Percentiles rank a stretch among this genome's conserved stretches.
phyloP scores from a whole-genome alignment of 1,140 invertebrate species.

The Oryzaephilus surinamensis region DNA sequence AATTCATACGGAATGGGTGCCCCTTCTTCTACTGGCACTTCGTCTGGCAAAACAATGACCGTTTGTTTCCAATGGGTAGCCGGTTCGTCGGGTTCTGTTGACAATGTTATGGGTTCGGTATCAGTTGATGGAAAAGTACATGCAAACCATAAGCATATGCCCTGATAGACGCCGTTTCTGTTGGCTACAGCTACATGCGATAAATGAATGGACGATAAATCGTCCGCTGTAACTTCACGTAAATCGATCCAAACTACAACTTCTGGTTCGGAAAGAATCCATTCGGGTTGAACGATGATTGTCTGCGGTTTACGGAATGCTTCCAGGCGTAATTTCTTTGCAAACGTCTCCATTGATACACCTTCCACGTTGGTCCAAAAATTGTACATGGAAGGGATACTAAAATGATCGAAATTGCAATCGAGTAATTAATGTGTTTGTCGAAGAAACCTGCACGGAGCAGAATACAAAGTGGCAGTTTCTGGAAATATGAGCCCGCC shows the following conservation, averaged over 20 bases:
- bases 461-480: slow-evolving; percentile 47
- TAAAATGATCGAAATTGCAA: slow-evolving; percentile 16
- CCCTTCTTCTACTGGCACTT: slow-evolving; percentile 40
- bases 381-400: slow-evolving; percentile 51
- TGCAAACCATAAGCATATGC: slow-evolving; percentile 58
- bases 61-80: slow-evolving; percentile 98
- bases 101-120: slow-evolving; percentile 45
- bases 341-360: slow-evolving; percentile 45
- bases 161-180: slow-evolving; percentile 57
- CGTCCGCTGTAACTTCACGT: slow-evolving; percentile 38
- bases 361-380: slow-evolving; percentile 48
- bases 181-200: slow-evolving; percentile 39
- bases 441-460: slow-evolving; percentile 51
- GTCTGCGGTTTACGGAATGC: slow-evolving; percentile 39
- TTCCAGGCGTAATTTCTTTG: slow-evolving; percentile 38
- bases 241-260: slow-evolving; percentile 49
- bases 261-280: slow-evolving; percentile 43
- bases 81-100: slow-evolving; percentile 61
- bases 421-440: background rate
- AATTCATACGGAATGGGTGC: slow-evolving; percentile 60
- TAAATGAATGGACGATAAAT: slow-evolving; percentile 39
- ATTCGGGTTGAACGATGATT: slow-evolving; percentile 37
- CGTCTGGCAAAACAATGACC: slow-evolving; percentile 60
- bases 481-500: slow-evolving; percentile 60
- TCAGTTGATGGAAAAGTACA: slow-evolving; percentile 40